phyloP scores from a whole-genome alignment of 2,113 vertebrate genomes.

The Sitta europaea region DNA sequence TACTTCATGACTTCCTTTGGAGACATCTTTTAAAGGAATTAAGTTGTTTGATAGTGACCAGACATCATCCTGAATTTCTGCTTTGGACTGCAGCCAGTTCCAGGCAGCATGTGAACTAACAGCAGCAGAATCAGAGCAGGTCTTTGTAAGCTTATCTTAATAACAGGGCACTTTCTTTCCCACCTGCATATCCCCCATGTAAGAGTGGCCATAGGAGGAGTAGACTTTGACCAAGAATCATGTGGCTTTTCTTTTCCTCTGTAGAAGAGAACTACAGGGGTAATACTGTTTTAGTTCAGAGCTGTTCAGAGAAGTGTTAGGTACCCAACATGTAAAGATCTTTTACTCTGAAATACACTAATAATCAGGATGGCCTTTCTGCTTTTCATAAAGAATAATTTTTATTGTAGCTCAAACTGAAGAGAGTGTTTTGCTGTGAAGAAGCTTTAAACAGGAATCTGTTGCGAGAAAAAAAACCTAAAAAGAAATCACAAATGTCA shows the following conservation, averaged over 20 bases:
- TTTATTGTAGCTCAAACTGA: background rate
- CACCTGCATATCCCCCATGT: background rate
- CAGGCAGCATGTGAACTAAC: background rate
- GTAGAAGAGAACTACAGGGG: background rate
- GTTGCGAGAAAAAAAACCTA: background rate
- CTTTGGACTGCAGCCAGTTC: background rate
- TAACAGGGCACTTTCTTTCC: rapidly evolving
- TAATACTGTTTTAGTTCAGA: background rate
- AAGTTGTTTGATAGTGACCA: background rate
- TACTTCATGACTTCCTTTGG: constrained; percentile 3
- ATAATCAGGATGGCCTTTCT: background rate
- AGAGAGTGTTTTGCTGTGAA: background rate
- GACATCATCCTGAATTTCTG: background rate
- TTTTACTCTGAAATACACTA: background rate
- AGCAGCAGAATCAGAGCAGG: background rate
- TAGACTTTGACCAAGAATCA: background rate
- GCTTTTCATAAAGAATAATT: background rate
- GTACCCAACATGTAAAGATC: background rate
- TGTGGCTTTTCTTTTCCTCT: background rate
- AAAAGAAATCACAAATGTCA: background rate
- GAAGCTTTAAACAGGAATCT: background rate
- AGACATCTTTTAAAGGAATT: constrained; percentile 44
- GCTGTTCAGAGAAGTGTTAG: background rate
- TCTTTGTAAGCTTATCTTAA: background rate
- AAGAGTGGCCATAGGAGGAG: background rate